These are phyloP conservation scores for Plumapathes pennacea DNA, from an alignment of 92 coral and sea anemone species.

Conservation along the genomic window DNA sequence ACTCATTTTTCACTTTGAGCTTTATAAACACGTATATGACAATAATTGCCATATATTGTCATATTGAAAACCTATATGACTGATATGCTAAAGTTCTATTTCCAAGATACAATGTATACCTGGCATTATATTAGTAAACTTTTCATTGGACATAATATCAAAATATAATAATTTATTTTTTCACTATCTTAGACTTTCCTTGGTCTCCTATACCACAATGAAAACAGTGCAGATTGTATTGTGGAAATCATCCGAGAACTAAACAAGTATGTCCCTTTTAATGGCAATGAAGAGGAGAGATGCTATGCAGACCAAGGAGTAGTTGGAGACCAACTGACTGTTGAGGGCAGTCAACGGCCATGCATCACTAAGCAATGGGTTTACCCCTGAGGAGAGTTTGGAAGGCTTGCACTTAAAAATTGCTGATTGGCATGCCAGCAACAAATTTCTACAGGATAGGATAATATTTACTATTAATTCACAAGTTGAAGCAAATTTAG, in stretches of 20 bases:
- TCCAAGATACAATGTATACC: neutral
- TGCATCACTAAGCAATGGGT: conserved; percentile 32
- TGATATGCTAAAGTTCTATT: neutral
- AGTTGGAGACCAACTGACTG: conserved; percentile 45
- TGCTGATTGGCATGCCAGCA: conserved; percentile 47
- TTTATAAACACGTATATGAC: neutral
- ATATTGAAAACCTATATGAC: neutral
- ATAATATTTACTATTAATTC: too few relatives aligned
- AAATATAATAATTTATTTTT: neutral
- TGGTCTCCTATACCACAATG: conserved; percentile 42
- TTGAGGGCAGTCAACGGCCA: conserved; percentile 37
- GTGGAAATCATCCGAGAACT: conserved; percentile 21
- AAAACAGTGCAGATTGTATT: conserved; percentile 37
- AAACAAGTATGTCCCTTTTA: conserved; percentile 38
- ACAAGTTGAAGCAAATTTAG: too few relatives aligned
- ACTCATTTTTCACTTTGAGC: neutral
- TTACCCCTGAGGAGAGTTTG: conserved; percentile 32
- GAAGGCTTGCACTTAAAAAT: conserved; percentile 38
- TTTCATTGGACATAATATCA: neutral
- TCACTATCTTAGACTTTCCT: conserved; percentile 17
- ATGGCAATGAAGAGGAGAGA: conserved; percentile 24
- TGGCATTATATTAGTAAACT: neutral
- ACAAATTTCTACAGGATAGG: conserved; percentile 17
- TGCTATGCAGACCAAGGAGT: conserved; percentile 37
- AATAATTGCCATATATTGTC: neutral